A percentile compares a stretch with the other conserved stretches of the same genome.
phyloP scores from a whole-genome alignment of 2,888 invertebrate genomes.

The Pammene aurita region DNA sequence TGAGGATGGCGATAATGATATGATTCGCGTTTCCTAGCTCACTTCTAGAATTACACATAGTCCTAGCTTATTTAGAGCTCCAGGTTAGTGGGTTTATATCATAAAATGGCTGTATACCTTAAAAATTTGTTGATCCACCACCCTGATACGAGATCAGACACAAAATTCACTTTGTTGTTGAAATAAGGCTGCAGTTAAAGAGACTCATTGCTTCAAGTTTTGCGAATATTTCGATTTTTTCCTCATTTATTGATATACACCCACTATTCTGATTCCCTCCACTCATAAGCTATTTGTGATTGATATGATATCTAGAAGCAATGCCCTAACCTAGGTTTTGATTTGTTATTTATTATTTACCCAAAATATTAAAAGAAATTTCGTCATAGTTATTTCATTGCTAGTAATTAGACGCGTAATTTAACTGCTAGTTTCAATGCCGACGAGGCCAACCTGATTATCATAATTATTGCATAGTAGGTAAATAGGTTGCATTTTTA shows the following conservation, averaged over 20 bases:
- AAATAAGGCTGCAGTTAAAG: too few species aligned
- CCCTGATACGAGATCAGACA: too few species aligned
- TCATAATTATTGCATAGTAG: neutral
- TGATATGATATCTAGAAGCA: neutral
- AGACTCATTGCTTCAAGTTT: too few species aligned
- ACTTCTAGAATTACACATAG: neutral
- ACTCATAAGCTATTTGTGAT: neutral
- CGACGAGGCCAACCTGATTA: slow-evolving; percentile 27
- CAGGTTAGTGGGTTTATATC: too few species aligned
- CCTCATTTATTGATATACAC: too few species aligned
- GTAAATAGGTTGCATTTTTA: neutral
- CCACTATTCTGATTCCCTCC: too few species aligned
- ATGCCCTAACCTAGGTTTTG: neutral
- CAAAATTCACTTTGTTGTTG: too few species aligned
- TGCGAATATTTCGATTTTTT: too few species aligned
- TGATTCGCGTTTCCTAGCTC: neutral
- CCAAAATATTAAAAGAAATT: slow-evolving; percentile 1
- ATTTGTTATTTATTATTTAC: slow-evolving; percentile 5
- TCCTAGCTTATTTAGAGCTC: too few species aligned
- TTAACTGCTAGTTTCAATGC: slow-evolving; percentile 7
- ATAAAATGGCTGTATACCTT: too few species aligned
- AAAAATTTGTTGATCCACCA: too few species aligned
- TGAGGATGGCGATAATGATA: neutral
- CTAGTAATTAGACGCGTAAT: slow-evolving; percentile 10
- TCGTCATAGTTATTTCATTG: neutral